Base-by-base conservation (phyloP, 2,113 vertebrate genomes). In the Onychorhynchus coronatus region DNA sequence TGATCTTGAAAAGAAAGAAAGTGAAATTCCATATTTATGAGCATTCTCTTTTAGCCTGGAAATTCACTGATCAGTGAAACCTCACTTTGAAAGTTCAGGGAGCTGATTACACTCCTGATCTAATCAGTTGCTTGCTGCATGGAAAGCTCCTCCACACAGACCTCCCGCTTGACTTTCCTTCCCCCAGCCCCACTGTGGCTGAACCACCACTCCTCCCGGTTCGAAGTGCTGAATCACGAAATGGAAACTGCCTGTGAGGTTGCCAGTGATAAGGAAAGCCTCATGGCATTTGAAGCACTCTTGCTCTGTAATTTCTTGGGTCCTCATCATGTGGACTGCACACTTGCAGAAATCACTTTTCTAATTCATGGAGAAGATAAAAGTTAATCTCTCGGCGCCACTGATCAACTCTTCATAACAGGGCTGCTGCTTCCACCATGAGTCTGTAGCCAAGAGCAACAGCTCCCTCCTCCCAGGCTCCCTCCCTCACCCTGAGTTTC, bases 121-220 rank as follows among this genome's bases (percentile, higher is more conserved):
- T 97, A 97, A 98, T 97, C 96, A 97, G 95, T 67, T 91, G 59
- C 94, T 97, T 96, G 85, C 49, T 88, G 93, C 77, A 91, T 85
- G 89, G 91, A 96, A 91, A 59, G 49, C 71, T 89, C 72, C 81
- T 92, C 74, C 61, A 63, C 27, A 5, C 9, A 91, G 73, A 94
- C 55, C 73, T 95, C 73, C 90, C 0, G 6, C 83, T 37, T 94
- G 70, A 89, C 76, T 89, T 88, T 73, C 1, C 21, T 49, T 25
- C 21, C 27, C 27, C 39, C 12, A 53, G 68, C 52, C 37, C 21
- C 2, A 4, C 14, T 14, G 42, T 12, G 66, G 93, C 68, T 24
- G 18, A 86, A 31, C 78, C 85, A 56, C 35, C 2, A 0, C 88
- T 87, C 75, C 83, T 67, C 59, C 23, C 28, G 9, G 67, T 84